Evolutionary conservation across 1,140 invertebrate species (phyloP), one percentile per base, ranked within the genome.

Genomic region (Drosophila navojoa): DNA sequence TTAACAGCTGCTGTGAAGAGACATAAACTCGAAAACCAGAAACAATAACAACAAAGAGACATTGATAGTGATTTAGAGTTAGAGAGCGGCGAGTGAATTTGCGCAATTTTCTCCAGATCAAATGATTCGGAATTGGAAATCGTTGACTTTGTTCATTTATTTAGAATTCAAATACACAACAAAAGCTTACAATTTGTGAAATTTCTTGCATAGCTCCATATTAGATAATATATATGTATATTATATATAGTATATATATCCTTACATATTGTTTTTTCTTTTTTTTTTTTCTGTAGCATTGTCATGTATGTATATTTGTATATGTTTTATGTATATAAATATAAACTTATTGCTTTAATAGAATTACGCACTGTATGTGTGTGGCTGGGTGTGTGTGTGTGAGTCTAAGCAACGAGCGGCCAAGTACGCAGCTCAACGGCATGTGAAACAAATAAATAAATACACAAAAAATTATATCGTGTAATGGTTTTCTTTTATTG

Each of bases 111-210:
- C 38, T 40, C 70, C 59, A 27, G 19, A 59, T 32, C 6, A 60
- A 73, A 73, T 69, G 59, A 61, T 66, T 59, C 53, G 47, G 47
- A 79, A 76, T 50, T 76, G 76, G 22, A 69, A 70, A 74, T 74
- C 58, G 58, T 75, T 75, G 66, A 82, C 76, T 68, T 84, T 71
- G 60, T 84, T 53, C 62, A 52, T 86, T 79, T 87, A 87, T 87
- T 86, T 71, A 71, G 79, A 87, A 87, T 87, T 87, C 76, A 86
- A 82, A 77, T 87, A 82, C 77, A 87, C 82, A 87, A 82, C 82
- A 87, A 87, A 87, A 87, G 82, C 82, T 87, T 87, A 87, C 82
- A 87, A 77, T 87, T 82, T 82, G 71, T 73, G 71, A 73, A 49
- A 42, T 73, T 63, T 54, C 42, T 50, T 71, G 67, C 71, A 69